A percentile compares a stretch with the other conserved stretches of the same genome.
Evolutionary conservation across 37 sponge, comb jelly and placozoan species (phyloP).

Genomic region (Haliclona indistincta): DNA sequence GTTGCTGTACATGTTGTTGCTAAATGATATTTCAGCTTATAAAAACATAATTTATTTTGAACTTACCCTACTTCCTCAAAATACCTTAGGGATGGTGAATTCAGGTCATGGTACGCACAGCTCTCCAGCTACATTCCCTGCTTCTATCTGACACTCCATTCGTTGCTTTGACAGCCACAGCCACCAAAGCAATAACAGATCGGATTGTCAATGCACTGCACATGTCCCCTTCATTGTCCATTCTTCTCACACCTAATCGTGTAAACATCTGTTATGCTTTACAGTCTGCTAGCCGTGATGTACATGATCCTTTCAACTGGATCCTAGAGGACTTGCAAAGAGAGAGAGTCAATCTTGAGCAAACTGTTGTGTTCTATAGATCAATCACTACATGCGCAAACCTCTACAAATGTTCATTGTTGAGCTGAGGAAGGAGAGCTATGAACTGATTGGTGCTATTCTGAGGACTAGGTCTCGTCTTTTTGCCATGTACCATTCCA

Average conservation of each 20-base stretch:
- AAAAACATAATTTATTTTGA: not conserved
- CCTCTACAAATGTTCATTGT: conserved; percentile 11
- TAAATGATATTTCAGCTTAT: conserved; percentile 9
- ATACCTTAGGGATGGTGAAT: not conserved
- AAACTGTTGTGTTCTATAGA: not conserved
- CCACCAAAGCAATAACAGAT: not conserved
- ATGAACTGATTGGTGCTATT: not conserved
- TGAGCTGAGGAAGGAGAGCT: conserved; percentile 1
- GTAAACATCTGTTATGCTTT: not conserved
- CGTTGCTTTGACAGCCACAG: conserved; percentile 10
- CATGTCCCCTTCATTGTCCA: not conserved
- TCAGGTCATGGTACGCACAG: conserved; percentile 4
- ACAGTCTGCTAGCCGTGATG: not conserved
- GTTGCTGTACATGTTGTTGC: conserved; percentile 19
- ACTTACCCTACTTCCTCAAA: not conserved
- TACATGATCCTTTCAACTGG: not conserved
- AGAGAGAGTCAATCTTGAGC: not conserved
- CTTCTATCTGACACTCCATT: conserved; percentile 4
- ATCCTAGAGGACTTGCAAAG: not conserved
- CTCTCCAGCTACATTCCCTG: conserved; percentile 8
- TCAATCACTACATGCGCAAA: conserved; percentile 1
- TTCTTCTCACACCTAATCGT: not conserved
- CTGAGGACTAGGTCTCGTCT: not conserved
- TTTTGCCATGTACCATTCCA: conserved; percentile 26
- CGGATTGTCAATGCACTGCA: not conserved